Evolutionary conservation across 2,888 invertebrate genomes (phyloP), one percentile per base, ranked within the genome.

Genomic region (Dilophus febrilis): DNA sequence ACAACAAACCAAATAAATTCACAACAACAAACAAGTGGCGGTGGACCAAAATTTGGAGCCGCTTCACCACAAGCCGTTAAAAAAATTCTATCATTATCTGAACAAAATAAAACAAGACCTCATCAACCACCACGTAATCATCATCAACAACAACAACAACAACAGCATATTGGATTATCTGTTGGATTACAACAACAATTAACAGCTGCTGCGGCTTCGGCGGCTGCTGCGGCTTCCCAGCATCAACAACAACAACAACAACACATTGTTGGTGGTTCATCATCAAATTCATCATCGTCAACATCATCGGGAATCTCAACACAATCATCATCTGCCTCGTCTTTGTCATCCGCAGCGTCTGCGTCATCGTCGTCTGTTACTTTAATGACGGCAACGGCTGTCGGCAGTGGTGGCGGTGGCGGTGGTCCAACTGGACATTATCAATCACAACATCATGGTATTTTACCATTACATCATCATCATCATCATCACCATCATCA

Each of bases 41-140:
- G 4, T 22, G 22, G 22, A 1, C 76, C 77, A 48, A 79, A 79
- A 57, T 79, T 79, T 52, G 79, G 92, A 47, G 82, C 94, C 31
- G 92, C 92, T 31, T 94, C 94, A 12, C 97, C 97, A 16, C 94
- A 95, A 63, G 91, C 95, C 8, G 91, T 97, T 14, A 76, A 92
- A 52, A 98, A 98, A 61, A 74, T 98, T 58, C 67, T 98, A 49
- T 82, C 94, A 7, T 68, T 98, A 26, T 84, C 88, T 11, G 87
- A 88, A 56, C 81, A 82, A 12, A 80, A 77, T 38, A 90, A 90
- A 62, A 84, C 88, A 10, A 71, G 87, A 40, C 88, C 85, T 6
- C 85, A 87, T 55, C 86, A 88, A 56, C 86, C 90, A 1, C n/a
- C n/a, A n/a, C n/a, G n/a, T n/a, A n/a, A n/a, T n/a, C n/a, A n/a